Conservation (phyloP, 2,113 vertebrate genomes). For the Phalacrocorax brasilianus region DNA sequence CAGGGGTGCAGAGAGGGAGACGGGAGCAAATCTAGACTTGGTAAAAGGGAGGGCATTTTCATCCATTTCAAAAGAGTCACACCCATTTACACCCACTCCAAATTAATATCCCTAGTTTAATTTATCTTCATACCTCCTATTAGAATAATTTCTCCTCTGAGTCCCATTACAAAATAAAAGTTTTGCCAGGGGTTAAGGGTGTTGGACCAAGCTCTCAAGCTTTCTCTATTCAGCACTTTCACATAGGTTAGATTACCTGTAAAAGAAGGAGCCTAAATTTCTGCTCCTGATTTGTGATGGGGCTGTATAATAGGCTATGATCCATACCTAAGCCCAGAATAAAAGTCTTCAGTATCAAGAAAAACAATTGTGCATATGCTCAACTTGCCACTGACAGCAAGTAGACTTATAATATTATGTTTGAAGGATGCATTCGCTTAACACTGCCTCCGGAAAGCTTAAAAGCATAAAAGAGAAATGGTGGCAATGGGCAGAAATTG, state of each 20-base stretch:
- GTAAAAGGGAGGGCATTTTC: not conserved
- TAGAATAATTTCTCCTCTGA: not conserved
- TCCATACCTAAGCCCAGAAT: not conserved
- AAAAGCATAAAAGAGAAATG: not conserved
- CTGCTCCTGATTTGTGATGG: not conserved
- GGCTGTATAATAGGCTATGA: not conserved
- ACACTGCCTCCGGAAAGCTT: not conserved
- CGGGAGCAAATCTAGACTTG: not conserved
- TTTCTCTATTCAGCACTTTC: not conserved
- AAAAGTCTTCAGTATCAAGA: not conserved
- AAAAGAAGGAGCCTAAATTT: not conserved
- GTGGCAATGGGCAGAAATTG: not conserved
- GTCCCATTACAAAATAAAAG: not conserved
- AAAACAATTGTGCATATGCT: not conserved
- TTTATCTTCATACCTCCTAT: not conserved
- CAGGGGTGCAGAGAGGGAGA: not conserved
- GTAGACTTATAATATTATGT: not conserved
- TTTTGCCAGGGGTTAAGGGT: not conserved
- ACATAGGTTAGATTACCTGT: not conserved
- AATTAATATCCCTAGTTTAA: not conserved
- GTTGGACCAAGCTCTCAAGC: not conserved
- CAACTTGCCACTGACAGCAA: not conserved
- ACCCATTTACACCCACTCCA: not conserved
- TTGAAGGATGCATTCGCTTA: not conserved
- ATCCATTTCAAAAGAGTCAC: not conserved